Evolutionary conservation across 2,888 invertebrate genomes (phyloP), one percentile per base, ranked within the genome.

Genomic region (Zaprionus lineosus): DNA sequence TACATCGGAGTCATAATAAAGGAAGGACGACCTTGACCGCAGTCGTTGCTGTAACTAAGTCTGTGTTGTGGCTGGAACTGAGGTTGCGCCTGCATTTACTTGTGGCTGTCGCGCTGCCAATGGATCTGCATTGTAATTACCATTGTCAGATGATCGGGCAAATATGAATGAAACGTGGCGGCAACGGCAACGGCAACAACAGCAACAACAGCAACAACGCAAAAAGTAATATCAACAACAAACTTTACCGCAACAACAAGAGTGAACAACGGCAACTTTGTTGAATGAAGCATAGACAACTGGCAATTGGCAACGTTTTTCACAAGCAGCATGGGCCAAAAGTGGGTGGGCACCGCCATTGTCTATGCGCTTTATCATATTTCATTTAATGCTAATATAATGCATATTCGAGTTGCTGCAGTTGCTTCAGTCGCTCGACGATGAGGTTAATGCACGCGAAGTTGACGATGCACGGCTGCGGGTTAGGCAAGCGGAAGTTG

Each of bases 401-500:
- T 69, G 44, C 48, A 79, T 73, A 58, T 69, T 62, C 44, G 51
- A 63, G 55, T 34, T 31, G 19, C 7, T 44, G 29, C 51, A 34
- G 41, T 14, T 37, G 33, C 37, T 40, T 44, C 55, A 59, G 46
- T 36, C 48, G 26, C 33, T 41, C 7, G 16, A 61, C 33, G 28
- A 40, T 48, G 67, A 50, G 79, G 85, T 84, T 72, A 79, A 75
- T 72, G 75, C 75, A 78, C 83, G 84, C 79, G 52, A 53, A 8
- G 24, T 24, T 24, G 24, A 24, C 52, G 47, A 14, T 33, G 28
- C 14, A n/a, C 28, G 46, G 15, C 26, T 18, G 47, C 29, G 9
- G 48, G 53, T 74, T 62, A 29, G 21, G 61, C 63, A 74, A 74
- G 63, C 84, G 74, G 77, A 77, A 84, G 66, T 74, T 61, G 57